Evolutionary conservation across 2,113 vertebrate species (phyloP), one percentile per base, ranked within the genome.

Genomic region (Xiphorhynchus elegans): DNA sequence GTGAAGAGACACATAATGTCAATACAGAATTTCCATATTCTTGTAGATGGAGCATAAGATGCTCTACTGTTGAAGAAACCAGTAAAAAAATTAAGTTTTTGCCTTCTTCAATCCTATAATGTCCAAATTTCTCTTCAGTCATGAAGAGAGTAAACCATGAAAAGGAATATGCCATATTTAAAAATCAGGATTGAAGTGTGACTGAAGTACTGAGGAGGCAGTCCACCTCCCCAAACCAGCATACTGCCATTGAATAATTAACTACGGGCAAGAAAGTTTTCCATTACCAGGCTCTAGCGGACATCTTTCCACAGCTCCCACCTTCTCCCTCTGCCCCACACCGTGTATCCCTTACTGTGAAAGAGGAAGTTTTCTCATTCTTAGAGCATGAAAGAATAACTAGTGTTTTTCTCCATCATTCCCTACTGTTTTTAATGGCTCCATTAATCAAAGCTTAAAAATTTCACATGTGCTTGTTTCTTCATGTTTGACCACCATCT

Each of bases 401-500:
- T 26, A 0, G 17, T 62, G 3, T 39, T 66, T 84, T 72, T 52
- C 33, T 80, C 24, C n/a, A 74, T 47, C 18, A 55, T 77, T 59
- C 63, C 35, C 33, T 62, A 14, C 8, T 70, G 49, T 80, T 89
- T 89, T 91, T 85, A 46, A 85, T 35, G 42, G 52, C 35, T 73
- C 17, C 2, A 3, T 56, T 83, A 90, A 90, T 69, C 67, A 87
- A 74, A 83, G 35, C 58, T 90, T 80, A 13, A 80, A 84, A 87
- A 14, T 55, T 68, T 73, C 25, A 20, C 3, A 16, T 39, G 21
- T 59, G 42, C 24, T 11, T 13, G 26, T 64, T 90, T 90, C 64
- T 80, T 35, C 87, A 52, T 55, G 67, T 88, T 67, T 88, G 85
- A 94, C 52, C 68, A 94, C 91, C 75, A 92, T 76, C 85, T 96